Evolutionary conservation across 2,888 invertebrate species (phyloP).

Genomic region (Zonitis immaculata): DNA sequence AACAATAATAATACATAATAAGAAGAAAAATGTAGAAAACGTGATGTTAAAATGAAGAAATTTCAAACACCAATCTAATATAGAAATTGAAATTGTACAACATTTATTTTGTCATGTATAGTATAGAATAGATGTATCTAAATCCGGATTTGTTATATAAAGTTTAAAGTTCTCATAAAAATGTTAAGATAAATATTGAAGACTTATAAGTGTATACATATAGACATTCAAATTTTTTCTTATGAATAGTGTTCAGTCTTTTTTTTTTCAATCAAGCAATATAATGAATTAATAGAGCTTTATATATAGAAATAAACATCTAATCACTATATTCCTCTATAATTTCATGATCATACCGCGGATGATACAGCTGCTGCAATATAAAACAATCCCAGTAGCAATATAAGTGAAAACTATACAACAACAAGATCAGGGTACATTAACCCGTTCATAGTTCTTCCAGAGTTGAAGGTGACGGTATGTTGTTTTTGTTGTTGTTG

Average conservation of each 20-base stretch:
- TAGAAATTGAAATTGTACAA: not conserved
- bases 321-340: slow-evolving; percentile 6
- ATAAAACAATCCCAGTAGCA: not conserved
- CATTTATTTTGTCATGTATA: no score
- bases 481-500: no score
- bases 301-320: no score
- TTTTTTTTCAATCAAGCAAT: not conserved
- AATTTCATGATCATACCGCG: slow-evolving; percentile 13
- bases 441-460: slow-evolving; percentile 28
- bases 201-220: no score
- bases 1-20: not conserved
- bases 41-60: not conserved
- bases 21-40: slow-evolving; percentile 6
- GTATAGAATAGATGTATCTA: not conserved
- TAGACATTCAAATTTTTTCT: not conserved
- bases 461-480: slow-evolving; percentile 34
- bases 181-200: not conserved
- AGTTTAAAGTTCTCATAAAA: not conserved
- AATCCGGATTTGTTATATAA: not conserved
- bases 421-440: slow-evolving; percentile 22
- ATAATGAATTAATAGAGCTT: no score
- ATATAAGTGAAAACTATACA: no score
- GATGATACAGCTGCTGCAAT: slow-evolving; percentile 8
- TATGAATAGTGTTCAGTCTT: not conserved
- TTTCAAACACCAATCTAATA: not conserved